Base-by-base conservation (phyloP, 2,113 vertebrate genomes). In the Suncus etruscus region DNA sequence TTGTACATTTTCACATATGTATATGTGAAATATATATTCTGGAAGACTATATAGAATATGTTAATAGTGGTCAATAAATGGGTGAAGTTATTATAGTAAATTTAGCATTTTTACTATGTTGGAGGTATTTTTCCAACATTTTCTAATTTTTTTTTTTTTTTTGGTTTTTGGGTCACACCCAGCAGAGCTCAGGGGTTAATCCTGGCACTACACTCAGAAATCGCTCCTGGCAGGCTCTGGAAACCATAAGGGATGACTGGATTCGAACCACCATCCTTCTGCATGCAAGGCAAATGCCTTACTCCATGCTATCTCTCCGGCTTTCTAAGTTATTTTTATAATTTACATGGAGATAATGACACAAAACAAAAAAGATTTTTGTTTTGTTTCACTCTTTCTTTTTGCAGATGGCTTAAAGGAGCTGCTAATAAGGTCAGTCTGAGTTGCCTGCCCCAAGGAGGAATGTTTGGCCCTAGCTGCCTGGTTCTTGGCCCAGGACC, bases 91-190 rank as follows among this genome's bases (percentile, higher is more conserved):
- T 69, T 89, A 48, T 1, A 63, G 20, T 31, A 85, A 79, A 39
- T n/a, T 83, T 86, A 90, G 84, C 18, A 58, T 75, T 85, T 72
- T 66, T 32, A 45, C 29, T 50, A 8, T 50, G 65, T 58, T 88
- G 70, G 10, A 0, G 29, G 32, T 22, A 6, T 47, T 69, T 89
- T 76, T 82, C 39, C 22, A 88, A 27, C 4, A 39, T 66, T 91
- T 39, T 39, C 3, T 39, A 39, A 39, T 39, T 3, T 39, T 39
- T 39, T 39, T 39, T 3, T 39, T 39, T 39, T 39, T 3, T 39
- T 39, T 39, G 3, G 39, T 39, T 39, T 39, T 39, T 39, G 3
- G 39, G 3, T 39, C 39, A 39, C 39, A 39, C 3, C 39, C 3
- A 39, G 39, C 39, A 39, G 5, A 3, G 39, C 39, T 39, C 39